Percentiles rank a stretch among this genome's conserved stretches.
Conservation (phyloP, 1,140 invertebrate genomes). For the Watersipora subatra region DNA sequence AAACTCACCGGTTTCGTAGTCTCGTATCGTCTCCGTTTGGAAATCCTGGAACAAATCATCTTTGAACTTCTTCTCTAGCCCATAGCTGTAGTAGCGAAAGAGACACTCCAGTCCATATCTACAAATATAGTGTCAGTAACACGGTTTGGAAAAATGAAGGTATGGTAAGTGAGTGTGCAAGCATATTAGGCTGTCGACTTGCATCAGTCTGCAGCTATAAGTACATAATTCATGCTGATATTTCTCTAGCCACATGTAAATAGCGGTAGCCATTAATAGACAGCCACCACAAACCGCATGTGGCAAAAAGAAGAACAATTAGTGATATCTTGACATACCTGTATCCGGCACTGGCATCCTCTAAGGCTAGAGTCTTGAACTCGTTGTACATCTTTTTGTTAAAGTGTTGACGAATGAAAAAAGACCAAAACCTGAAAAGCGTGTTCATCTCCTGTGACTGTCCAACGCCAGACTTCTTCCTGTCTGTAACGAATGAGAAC, state of each 20-base stretch:
- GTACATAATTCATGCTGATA: no score
- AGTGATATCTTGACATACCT: no score
- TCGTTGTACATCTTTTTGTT: conserved; percentile 97
- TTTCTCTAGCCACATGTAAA: no score
- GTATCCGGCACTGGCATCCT: conserved; percentile 80
- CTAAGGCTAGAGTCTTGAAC: conserved; percentile 73
- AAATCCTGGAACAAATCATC: conserved; percentile 87
- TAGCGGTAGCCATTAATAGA: no score
- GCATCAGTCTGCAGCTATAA: no score
- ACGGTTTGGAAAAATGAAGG: not conserved
- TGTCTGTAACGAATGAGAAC: conserved; percentile 38
- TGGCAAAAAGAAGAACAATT: no score
- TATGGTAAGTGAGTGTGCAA: no score
- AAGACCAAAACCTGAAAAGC: conserved; percentile 82
- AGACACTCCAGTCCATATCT: conserved; percentile 78
- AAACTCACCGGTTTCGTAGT: conserved; percentile 65
- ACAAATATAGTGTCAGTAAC: conserved; percentile 13
- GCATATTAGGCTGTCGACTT: no score
- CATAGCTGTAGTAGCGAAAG: conserved; percentile 97
- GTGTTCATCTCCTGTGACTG: conserved; percentile 39
- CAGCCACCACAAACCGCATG: no score
- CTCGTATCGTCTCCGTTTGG: conserved; percentile 77
- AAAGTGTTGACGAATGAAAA: conserved; percentile 95
- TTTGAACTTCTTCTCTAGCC: conserved; percentile 85
- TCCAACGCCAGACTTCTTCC: conserved; percentile 78